Evolutionary conservation across 2,113 vertebrate species (phyloP), one percentile per base, ranked within the genome.

Genomic region (Psammodynastes pulverulentus): DNA sequence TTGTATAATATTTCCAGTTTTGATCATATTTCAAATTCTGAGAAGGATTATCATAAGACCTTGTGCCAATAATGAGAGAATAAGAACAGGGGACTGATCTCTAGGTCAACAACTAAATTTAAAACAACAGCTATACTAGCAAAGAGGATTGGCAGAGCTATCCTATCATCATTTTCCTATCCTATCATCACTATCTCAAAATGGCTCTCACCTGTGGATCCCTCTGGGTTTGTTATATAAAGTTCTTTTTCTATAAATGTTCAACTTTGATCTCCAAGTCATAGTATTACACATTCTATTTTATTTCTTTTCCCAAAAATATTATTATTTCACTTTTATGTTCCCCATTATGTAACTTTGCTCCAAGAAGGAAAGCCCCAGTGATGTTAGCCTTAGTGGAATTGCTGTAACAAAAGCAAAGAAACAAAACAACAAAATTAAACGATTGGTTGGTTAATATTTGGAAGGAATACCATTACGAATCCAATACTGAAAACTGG

Each of bases 1-100:
- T 97, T 97, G 96, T 97, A 94, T 93, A 95, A 90, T 94, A 84
- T 94, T 97, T 96, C 93, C 93, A 92, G 89, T 94, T 92, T 92
- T 86, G 86, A 96, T 96, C 95, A 72, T 72, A 39, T 34, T 72
- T 72, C 67, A 34, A 17, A 34, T 72, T 39, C 67, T 72, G 92
- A 95, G 67, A 86, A 94, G 93, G 94, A 93, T 79, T 72, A 89
- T 95, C 94, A 95, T 96, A 34, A 72, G 94, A 96, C 91, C 93
- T 96, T 93, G 94, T 92, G 90, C 92, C 92, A 96, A 96, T 95
- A 92, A 90, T 23, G 88, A 62, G 93, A 90, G 79, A 87, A 86
- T 96, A 95, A 95, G 94, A 93, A 95, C 23, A 89, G 54, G 93
- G 54, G 89, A 62, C 56, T 72, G 49, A 24, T 94, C 94, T 95